Conservation (phyloP, 2,797 vertebrate genomes). For the Hapalemur alaotrensis region DNA sequence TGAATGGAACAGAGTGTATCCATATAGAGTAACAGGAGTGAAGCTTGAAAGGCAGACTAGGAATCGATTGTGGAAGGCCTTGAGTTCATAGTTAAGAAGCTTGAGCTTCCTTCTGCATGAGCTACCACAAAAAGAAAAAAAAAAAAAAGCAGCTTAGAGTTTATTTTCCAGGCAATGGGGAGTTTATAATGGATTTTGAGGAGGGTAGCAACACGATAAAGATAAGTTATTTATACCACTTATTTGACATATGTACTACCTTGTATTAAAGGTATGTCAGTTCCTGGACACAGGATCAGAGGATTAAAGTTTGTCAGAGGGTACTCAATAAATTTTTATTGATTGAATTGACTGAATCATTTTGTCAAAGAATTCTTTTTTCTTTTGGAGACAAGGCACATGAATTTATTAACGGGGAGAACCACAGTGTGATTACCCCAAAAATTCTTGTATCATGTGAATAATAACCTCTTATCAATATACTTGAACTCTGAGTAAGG, state of each 20-base stretch:
- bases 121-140: neutral
- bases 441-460: neutral
- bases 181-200: neutral
- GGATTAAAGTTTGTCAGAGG: neutral
- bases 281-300: neutral
- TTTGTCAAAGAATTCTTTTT: slow-evolving; percentile 6
- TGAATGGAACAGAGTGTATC: neutral
- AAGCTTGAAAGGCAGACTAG: neutral
- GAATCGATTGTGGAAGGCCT: neutral
- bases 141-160: neutral
- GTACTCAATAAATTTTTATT: neutral
- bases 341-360: neutral
- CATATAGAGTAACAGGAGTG: neutral
- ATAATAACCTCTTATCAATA: neutral
- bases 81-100: neutral
- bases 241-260: neutral
- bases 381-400: too few relatives aligned
- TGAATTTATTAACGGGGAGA: too few relatives aligned
- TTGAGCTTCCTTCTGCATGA: neutral
- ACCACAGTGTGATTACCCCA: neutral
- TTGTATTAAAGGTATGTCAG: neutral
- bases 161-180: neutral
- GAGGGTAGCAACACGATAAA: neutral
- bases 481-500: neutral
- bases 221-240: neutral